These are phyloP conservation scores for Bufo bufo DNA, from an alignment of 2,113 vertebrate genomes.

Conservation along the genomic window DNA sequence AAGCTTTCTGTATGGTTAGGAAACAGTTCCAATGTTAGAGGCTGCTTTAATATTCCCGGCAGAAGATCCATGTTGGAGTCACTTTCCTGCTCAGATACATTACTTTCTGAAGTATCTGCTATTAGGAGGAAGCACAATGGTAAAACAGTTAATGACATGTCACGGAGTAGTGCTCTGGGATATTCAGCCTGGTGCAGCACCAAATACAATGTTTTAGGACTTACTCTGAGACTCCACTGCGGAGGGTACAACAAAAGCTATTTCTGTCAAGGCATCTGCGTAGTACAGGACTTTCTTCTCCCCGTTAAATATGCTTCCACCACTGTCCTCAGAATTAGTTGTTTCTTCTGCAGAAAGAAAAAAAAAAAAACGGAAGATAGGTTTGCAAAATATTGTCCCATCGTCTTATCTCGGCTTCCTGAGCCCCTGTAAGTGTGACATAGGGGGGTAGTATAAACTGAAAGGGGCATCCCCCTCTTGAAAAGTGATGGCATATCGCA, in stretches of 20 bases:
- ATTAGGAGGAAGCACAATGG: slow-evolving; percentile 57
- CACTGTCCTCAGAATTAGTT: slow-evolving; percentile 78
- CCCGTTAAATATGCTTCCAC: slow-evolving; percentile 91
- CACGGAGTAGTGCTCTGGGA: neutral
- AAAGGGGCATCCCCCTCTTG: too few species aligned
- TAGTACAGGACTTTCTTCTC: slow-evolving; percentile 95
- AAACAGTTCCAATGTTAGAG: slow-evolving; percentile 90
- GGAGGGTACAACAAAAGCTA: slow-evolving; percentile 94
- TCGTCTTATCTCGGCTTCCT: too few species aligned
- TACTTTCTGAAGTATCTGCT: slow-evolving; percentile 90
- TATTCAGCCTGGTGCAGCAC: neutral
- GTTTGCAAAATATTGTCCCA: too few species aligned
- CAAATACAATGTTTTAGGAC: slow-evolving; percentile 54
- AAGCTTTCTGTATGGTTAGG: slow-evolving; percentile 90
- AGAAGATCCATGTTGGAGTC: slow-evolving; percentile 87
- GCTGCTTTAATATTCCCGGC: slow-evolving; percentile 84
- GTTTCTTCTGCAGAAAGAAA: slow-evolving; percentile 76
- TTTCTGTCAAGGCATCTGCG: slow-evolving; percentile 92
- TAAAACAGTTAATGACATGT: neutral
- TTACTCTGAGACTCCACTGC: slow-evolving; percentile 84
- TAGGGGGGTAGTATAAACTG: too few species aligned
- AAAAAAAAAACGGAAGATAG: neutral
- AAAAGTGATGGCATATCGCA: too few species aligned
- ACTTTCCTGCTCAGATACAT: slow-evolving; percentile 84
- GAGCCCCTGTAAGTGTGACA: too few species aligned